phyloP scores from a whole-genome alignment of 35 echinoderm and acorn worm species.

The Apostichopus japonicus region DNA sequence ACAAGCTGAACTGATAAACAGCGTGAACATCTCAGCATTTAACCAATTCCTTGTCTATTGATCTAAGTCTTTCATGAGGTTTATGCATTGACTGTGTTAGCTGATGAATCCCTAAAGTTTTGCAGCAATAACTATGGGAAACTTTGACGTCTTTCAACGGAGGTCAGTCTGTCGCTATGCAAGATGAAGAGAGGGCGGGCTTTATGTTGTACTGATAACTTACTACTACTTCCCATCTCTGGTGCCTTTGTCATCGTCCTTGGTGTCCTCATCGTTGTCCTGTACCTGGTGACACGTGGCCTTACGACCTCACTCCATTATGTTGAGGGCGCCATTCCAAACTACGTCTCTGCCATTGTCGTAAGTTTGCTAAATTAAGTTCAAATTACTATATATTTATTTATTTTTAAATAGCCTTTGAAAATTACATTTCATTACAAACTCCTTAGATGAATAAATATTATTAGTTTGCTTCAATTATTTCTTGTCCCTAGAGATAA shows the following conservation, averaged over 20 bases:
- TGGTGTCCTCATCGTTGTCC: constrained; percentile 73
- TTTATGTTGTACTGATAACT: constrained; percentile 81
- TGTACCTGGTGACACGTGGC: constrained; percentile 80
- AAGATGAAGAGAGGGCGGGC: constrained; percentile 36
- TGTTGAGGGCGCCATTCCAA: constrained; percentile 76
- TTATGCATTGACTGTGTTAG: too few species aligned
- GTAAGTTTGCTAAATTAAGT: constrained; percentile 46
- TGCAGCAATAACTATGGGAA: background rate
- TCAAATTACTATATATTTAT: too few species aligned
- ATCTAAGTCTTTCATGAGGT: too few species aligned
- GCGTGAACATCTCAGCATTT: too few species aligned
- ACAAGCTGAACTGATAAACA: too few species aligned
- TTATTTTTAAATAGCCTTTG: too few species aligned
- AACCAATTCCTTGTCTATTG: too few species aligned
- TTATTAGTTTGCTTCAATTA: too few species aligned
- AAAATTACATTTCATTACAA: too few species aligned
- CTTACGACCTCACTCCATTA: constrained; percentile 80
- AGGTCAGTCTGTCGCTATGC: background rate
- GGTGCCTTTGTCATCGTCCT: constrained; percentile 77
- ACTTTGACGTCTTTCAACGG: background rate
- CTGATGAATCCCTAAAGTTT: too few species aligned
- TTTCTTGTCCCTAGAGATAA: too few species aligned
- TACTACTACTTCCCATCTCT: constrained; percentile 79
- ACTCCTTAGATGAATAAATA: too few species aligned
- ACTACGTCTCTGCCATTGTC: constrained; percentile 74